Conservation (phyloP, 2,113 vertebrate species). For the Pituophis catenifer region DNA sequence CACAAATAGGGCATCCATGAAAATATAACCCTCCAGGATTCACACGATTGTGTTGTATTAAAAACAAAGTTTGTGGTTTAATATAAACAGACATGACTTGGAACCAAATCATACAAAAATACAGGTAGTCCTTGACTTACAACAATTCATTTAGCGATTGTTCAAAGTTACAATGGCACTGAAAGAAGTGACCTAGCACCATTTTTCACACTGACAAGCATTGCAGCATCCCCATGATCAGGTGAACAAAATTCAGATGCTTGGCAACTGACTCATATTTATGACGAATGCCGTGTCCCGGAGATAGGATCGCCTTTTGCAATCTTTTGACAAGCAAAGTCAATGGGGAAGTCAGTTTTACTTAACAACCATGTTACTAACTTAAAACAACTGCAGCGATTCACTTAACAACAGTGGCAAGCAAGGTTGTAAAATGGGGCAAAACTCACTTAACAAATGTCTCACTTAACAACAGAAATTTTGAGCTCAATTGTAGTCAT, state of each 20-base stretch:
- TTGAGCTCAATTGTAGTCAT: background rate
- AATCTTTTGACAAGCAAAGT: background rate
- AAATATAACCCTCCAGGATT: background rate
- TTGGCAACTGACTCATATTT: background rate
- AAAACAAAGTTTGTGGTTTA: constrained; percentile 14
- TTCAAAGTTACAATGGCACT: no score
- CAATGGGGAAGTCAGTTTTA: background rate
- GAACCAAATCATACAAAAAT: background rate
- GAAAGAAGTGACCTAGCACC: no score
- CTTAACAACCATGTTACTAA: background rate
- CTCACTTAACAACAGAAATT: background rate
- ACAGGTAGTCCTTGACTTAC: background rate
- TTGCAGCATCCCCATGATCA: background rate
- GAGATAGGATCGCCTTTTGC: background rate
- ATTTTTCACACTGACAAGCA: no score
- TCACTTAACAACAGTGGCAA: background rate
- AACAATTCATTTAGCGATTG: no score
- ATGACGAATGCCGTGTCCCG: background rate
- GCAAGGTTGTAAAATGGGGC: background rate
- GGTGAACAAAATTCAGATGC: background rate
- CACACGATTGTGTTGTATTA: background rate
- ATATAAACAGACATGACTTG: background rate
- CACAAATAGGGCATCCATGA: background rate
- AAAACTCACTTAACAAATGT: background rate
- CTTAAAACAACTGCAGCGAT: background rate